phyloP scores from a whole-genome alignment of 2,113 vertebrate genomes.

The Nannospalax galili region DNA sequence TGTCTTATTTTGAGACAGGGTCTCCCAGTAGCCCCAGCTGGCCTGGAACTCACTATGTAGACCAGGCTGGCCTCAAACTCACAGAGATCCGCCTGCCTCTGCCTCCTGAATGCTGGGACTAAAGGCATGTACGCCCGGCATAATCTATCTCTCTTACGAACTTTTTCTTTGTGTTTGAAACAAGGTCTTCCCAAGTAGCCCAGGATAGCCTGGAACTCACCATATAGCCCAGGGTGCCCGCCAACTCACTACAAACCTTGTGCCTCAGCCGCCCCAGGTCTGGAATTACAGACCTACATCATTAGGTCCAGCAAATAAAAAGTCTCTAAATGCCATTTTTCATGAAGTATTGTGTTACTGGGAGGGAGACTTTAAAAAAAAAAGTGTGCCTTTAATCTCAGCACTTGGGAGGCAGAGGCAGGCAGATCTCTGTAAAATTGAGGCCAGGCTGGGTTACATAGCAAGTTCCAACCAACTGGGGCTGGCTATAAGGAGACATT shows the following conservation, averaged over 20 bases:
- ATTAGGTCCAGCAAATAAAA: not conserved
- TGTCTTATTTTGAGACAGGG: not conserved
- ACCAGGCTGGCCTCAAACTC: too few relatives aligned
- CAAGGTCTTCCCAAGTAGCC: not conserved
- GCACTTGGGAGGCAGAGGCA: too few relatives aligned
- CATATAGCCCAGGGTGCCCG: not conserved
- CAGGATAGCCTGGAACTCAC: not conserved
- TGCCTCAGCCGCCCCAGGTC: not conserved
- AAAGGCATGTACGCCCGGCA: too few relatives aligned
- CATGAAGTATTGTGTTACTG: not conserved
- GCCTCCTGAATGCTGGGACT: too few relatives aligned
- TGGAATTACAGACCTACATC: not conserved
- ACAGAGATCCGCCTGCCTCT: too few relatives aligned
- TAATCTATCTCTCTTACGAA: too few relatives aligned
- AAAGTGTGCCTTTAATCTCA: not conserved
- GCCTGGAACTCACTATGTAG: too few relatives aligned
- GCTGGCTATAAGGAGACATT: too few relatives aligned
- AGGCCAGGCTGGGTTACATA: not conserved
- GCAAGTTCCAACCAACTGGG: not conserved
- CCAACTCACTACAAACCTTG: too few relatives aligned
- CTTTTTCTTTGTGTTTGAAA: too few relatives aligned
- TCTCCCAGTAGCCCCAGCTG: too few relatives aligned
- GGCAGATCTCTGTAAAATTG: too few relatives aligned
- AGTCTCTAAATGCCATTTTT: not conserved
- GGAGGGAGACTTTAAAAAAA: not conserved